Base-by-base conservation (phyloP, 2,888 invertebrate genomes). In the Piscicola geometra region DNA sequence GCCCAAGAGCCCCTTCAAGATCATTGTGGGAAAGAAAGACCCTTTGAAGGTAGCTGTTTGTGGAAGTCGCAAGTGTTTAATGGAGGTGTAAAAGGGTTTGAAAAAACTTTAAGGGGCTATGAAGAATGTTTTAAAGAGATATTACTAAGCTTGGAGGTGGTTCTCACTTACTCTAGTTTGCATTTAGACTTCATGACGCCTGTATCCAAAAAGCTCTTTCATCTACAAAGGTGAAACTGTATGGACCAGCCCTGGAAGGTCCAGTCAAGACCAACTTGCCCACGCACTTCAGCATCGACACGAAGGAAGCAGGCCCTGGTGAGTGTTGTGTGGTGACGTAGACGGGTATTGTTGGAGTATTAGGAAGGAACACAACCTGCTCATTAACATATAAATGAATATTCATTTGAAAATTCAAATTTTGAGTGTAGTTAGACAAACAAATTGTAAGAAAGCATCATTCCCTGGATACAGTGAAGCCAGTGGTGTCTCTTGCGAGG, bases 211-310 rank as follows among this genome's bases (percentile, higher is more conserved):
- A 47, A 47, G 12, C 9, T 21, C 12, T 47, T 47, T 47, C 21
- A 47, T 15, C 21, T 47, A 47, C 50, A 21, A 25, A 84, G 77
- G 92, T 92, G n/a, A 88, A 89, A 81, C 92, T 91, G 0, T 89
- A 88, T 75, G 92, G 92, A 0, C 90, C 91, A 0, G 92, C 92
- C 0, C 85, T 93, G 69, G 81, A 79, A 83, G 89, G 90, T 15
- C 87, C 88, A 33, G 92, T 92, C 1, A 85, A 89, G 56, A 90
- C 91, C 0, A 89, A 89, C 75, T 88, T 89, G 81, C 91, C 92
- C 9, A 91, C 92, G 0, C 90, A 91, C 82, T 93, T 93, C 83
- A 89, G 91, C 82, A 91, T 93, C 79, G 92, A 93, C 84, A 92
- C 92, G 0, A 87, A 91, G 75, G 91, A 90, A 47, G 92, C 91